These are phyloP conservation scores for Gallirallus australis DNA, from an alignment of 2,797 vertebrate genomes.

Conservation along the genomic window DNA sequence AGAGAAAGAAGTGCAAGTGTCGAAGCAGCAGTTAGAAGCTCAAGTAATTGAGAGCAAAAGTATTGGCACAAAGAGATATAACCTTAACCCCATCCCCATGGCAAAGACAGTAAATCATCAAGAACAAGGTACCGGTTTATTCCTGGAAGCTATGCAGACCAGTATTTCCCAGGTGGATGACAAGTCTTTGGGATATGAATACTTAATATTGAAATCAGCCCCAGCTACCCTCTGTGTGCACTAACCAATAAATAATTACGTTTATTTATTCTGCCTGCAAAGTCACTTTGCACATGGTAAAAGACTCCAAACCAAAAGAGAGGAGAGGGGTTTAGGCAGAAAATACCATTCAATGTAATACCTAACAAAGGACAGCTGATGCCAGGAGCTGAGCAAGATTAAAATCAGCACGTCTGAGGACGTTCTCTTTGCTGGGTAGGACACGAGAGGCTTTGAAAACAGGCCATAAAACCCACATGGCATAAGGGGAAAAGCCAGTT, in stretches of 20 bases:
- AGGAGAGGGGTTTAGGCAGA: background rate
- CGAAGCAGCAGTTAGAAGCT: background rate
- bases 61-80: background rate
- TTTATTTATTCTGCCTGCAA: constrained; percentile 28
- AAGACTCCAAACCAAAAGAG: background rate
- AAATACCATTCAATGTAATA: background rate
- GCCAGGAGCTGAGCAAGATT: background rate
- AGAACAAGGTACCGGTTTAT: background rate
- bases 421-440: background rate
- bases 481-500: background rate
- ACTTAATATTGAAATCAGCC: background rate
- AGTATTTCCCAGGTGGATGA: background rate
- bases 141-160: background rate
- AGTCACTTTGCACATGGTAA: background rate
- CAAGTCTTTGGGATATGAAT: background rate
- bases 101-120: background rate
- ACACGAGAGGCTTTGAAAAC: background rate
- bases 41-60: too few relatives aligned
- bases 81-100: background rate
- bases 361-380: background rate
- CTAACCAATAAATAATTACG: background rate
- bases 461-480: background rate
- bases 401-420: background rate
- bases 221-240: background rate
- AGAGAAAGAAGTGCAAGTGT: background rate